Evolutionary conservation across 2,888 invertebrate genomes (phyloP).

Genomic region (Operophtera brumata): DNA sequence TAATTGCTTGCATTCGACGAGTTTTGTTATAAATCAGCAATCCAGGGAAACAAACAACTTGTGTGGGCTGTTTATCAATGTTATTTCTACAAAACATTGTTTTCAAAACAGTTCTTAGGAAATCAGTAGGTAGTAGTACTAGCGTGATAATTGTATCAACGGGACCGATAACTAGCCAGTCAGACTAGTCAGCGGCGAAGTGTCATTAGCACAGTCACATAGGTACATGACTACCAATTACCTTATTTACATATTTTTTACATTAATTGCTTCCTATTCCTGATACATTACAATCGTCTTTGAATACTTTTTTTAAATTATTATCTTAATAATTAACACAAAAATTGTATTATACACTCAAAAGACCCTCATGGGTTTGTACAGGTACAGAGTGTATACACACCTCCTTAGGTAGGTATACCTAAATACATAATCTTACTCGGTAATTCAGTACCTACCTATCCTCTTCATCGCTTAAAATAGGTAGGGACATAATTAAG

Average conservation of each 20-base stretch:
- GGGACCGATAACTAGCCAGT: conserved; percentile 38
- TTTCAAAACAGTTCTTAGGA: conserved; percentile 23
- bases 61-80: not conserved
- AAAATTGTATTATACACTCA: no score
- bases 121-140: conserved; percentile 41
- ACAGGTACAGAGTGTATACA: no score
- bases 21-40: not conserved
- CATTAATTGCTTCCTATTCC: conserved; percentile 16
- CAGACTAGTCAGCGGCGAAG: conserved; percentile 18
- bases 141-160: conserved; percentile 51
- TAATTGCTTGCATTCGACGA: not conserved
- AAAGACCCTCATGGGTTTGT: no score
- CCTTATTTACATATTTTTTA: conserved; percentile 29
- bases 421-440: no score
- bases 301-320: conserved; percentile 1
- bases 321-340: no score
- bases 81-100: not conserved
- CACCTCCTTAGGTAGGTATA: no score
- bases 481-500: no score
- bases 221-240: conserved; percentile 39
- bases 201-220: conserved; percentile 45
- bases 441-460: no score
- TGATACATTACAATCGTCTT: conserved; percentile 12
- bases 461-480: no score
- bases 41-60: not conserved